Conservation (phyloP, 1,140 invertebrate species). For the Acromyrmex heyeri region DNA sequence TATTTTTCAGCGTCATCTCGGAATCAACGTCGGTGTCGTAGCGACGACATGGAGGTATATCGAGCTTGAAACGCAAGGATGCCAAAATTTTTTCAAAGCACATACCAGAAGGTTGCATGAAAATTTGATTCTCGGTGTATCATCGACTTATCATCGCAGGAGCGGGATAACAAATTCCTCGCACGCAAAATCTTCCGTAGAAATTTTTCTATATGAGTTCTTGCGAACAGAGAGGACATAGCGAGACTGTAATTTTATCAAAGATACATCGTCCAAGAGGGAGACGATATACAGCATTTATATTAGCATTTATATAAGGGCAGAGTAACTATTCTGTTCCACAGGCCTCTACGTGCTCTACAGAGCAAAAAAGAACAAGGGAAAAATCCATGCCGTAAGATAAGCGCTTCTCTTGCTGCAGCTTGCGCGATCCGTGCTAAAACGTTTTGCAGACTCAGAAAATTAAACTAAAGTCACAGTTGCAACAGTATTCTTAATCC, state of each 20-base stretch:
- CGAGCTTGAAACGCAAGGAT: neutral
- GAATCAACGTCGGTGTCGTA: slow-evolving; percentile 50
- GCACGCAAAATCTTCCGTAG: slow-evolving; percentile 1
- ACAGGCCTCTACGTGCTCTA: slow-evolving; percentile 34
- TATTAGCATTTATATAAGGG: slow-evolving; percentile 64
- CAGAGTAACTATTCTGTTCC: slow-evolving; percentile 36
- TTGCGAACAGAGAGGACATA: neutral
- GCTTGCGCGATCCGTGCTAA: neutral
- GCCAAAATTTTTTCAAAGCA: slow-evolving; percentile 36
- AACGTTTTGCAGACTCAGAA: slow-evolving; percentile 22
- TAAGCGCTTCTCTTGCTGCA: slow-evolving; percentile 8
- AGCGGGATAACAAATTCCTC: neutral
- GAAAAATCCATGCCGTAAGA: slow-evolving; percentile 13
- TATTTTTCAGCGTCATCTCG: slow-evolving; percentile 63
- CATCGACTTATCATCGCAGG: slow-evolving; percentile 25
- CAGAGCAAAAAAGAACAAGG: slow-evolving; percentile 9
- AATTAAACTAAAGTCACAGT: slow-evolving; percentile 38
- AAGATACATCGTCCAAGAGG: slow-evolving; percentile 44
- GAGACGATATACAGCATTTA: slow-evolving; percentile 52
- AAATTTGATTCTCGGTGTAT: slow-evolving; percentile 46
- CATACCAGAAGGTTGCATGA: slow-evolving; percentile 11
- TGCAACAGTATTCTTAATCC: slow-evolving; percentile 8
- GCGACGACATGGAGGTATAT: neutral
- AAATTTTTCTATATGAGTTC: slow-evolving; percentile 7
- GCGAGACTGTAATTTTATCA: slow-evolving; percentile 44